phyloP scores from a whole-genome alignment of 2,797 vertebrate genomes.

The Heliangelus exortis region DNA sequence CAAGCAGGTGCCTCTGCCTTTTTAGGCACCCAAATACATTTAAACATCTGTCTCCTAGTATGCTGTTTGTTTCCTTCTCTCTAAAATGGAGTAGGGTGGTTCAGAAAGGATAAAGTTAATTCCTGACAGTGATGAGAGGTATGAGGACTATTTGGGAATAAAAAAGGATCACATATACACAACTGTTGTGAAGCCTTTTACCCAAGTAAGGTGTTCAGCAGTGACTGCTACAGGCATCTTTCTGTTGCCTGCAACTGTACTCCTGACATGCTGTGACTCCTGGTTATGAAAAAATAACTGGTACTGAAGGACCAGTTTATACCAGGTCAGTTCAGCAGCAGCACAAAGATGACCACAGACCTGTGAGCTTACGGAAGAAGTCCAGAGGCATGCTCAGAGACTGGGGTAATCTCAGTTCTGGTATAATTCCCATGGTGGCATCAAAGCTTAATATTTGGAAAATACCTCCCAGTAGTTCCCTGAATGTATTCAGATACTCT shows the following conservation, averaged over 20 bases:
- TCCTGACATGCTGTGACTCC: neutral
- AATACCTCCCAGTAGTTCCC: neutral
- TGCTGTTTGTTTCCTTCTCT: neutral
- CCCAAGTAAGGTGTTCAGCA: neutral
- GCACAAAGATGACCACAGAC: neutral
- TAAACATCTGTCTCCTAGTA: neutral
- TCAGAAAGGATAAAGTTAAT: neutral
- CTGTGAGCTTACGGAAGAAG: neutral
- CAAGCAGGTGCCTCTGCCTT: neutral
- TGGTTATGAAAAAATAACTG: neutral
- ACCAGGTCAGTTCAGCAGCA: neutral
- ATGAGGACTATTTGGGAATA: neutral
- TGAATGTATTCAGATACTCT: neutral
- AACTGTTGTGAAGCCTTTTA: neutral
- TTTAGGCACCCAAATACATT: neutral
- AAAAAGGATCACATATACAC: neutral
- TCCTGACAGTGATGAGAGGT: neutral
- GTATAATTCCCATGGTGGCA: neutral
- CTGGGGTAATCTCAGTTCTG: neutral
- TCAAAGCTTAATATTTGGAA: neutral
- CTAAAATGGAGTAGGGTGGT: neutral
- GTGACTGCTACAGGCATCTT: neutral
- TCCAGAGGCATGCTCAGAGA: neutral
- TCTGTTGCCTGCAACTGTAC: neutral
- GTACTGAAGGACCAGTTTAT: neutral